phyloP scores from a whole-genome alignment of 2,888 invertebrate genomes.

The Tetheella fluctuosa region DNA sequence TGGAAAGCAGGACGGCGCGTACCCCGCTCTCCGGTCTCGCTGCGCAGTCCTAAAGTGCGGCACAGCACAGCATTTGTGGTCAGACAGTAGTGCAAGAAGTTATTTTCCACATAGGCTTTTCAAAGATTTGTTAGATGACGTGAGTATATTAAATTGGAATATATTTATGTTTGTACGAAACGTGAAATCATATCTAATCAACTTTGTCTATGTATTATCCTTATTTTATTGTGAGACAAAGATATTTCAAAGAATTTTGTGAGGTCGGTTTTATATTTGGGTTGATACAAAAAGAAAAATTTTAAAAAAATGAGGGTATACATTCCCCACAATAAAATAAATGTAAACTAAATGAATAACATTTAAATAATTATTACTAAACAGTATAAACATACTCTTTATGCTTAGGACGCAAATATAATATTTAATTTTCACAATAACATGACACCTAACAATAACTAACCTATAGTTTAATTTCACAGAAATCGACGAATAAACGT shows the following conservation, averaged over 20 bases:
- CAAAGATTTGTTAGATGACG: neutral
- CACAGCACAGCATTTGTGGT: no score
- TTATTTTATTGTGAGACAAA: neutral
- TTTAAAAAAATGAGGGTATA: neutral
- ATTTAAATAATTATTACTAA: neutral
- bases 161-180: neutral
- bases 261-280: neutral
- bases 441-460: slow-evolving; percentile 1
- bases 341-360: neutral
- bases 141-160: neutral
- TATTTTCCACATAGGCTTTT: neutral
- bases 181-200: neutral
- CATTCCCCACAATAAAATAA: neutral
- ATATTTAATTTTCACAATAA: neutral
- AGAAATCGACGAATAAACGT: no score
- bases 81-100: no score
- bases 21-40: no score
- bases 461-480: neutral
- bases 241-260: neutral
- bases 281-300: neutral
- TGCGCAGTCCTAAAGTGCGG: no score
- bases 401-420: neutral
- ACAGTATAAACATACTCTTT: neutral
- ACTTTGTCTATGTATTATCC: neutral
- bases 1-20: no score